Percentiles rank a stretch among this genome's conserved stretches.
Conservation (phyloP, 2,797 vertebrate species). For the Schizopygopsis pylzovi region DNA sequence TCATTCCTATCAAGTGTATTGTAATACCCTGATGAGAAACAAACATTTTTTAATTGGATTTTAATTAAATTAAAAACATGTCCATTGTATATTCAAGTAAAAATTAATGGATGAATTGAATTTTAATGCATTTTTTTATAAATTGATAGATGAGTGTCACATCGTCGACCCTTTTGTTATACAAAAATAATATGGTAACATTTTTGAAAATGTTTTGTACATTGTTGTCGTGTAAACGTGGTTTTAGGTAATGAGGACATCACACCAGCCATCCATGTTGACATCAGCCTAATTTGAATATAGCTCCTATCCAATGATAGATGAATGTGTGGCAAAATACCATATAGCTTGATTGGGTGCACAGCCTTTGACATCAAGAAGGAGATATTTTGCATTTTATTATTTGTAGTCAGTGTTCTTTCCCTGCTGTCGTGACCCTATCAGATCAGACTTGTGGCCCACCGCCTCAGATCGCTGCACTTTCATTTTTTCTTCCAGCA, state of each 20-base stretch:
- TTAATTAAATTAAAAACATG: neutral
- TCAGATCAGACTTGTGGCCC: neutral
- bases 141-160: neutral
- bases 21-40: neutral
- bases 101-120: neutral
- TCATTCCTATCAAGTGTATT: neutral
- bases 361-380: neutral
- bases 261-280: neutral
- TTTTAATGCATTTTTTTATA: neutral
- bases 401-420: slow-evolving; percentile 4
- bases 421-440: neutral
- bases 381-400: neutral
- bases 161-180: neutral
- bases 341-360: neutral
- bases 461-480: neutral
- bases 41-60: neutral
- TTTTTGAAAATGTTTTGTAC: too few relatives aligned
- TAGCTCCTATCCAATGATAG: neutral
- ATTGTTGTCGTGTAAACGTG: neutral
- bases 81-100: neutral
- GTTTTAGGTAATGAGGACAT: neutral
- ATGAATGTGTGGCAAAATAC: slow-evolving; percentile 12
- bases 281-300: neutral
- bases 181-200: neutral
- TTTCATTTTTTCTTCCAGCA: slow-evolving; percentile 20